Conservation (phyloP, 2,797 vertebrate species). For the Sus cebifrons region DNA sequence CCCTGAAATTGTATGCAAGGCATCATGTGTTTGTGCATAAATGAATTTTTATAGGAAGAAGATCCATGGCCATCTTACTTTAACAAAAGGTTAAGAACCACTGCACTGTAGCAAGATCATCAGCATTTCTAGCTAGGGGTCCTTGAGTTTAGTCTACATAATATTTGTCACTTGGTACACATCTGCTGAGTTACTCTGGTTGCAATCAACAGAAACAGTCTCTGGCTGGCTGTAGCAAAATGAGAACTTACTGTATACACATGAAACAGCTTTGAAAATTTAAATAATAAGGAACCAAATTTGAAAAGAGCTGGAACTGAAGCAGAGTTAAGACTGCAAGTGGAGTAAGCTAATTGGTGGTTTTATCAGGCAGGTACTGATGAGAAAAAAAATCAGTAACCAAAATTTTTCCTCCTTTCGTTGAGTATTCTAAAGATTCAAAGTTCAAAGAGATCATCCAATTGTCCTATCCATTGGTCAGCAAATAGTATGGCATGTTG, state of each 20-base stretch:
- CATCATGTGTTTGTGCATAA: slow-evolving; percentile 28
- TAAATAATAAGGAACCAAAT: background rate
- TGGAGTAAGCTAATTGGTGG: background rate
- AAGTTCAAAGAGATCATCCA: background rate
- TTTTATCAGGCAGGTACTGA: background rate
- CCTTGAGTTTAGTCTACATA: background rate
- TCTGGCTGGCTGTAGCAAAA: background rate
- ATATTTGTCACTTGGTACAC: background rate
- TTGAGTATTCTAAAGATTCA: background rate
- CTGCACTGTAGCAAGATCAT: background rate
- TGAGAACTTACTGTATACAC: background rate
- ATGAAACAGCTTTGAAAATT: background rate
- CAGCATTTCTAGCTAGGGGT: background rate
- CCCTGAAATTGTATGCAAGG: background rate
- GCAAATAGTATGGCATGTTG: background rate
- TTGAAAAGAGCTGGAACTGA: background rate
- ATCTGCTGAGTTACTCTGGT: background rate
- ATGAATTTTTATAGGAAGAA: slow-evolving; percentile 26
- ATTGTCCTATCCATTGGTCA: background rate
- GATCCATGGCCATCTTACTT: background rate
- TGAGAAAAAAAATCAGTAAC: background rate
- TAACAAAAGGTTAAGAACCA: background rate
- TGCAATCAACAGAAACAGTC: background rate
- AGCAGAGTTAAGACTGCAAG: background rate
- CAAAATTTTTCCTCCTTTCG: background rate